phyloP scores from a whole-genome alignment of 1,140 invertebrate species.

The Drosophila ercepeae region DNA sequence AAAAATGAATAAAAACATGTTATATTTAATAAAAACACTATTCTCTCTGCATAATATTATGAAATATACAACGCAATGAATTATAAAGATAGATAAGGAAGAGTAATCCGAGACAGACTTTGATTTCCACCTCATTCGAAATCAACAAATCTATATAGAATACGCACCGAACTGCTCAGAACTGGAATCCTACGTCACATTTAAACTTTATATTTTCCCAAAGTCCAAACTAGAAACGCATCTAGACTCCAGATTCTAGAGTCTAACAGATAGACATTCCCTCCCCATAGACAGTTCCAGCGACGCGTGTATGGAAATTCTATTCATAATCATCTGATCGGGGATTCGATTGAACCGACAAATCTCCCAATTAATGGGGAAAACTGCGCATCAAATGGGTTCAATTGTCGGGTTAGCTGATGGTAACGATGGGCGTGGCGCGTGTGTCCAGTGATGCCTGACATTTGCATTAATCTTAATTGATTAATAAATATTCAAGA shows the following conservation, averaged over 20 bases:
- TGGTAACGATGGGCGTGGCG: conserved; percentile 54
- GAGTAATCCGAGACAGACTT: conserved; percentile 32
- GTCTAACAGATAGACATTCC: conserved; percentile 8
- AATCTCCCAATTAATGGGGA: conserved; percentile 63
- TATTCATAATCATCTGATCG: conserved; percentile 66
- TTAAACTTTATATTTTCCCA: conserved; percentile 30
- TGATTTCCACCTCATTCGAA: conserved; percentile 14
- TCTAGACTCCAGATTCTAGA: conserved; percentile 8
- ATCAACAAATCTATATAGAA: conserved; percentile 4
- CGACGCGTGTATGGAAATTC: conserved; percentile 39
- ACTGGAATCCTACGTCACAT: conserved; percentile 42
- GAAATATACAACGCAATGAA: background rate
- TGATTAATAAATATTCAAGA: conserved; percentile 75
- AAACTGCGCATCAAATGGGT: conserved; percentile 67
- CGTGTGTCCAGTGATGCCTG: conserved; percentile 42
- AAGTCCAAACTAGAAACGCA: conserved; percentile 33
- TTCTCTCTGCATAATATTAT: conserved; percentile 7
- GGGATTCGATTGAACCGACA: conserved; percentile 43
- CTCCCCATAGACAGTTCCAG: background rate
- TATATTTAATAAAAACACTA: background rate
- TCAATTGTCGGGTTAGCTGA: conserved; percentile 65
- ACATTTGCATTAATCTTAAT: conserved; percentile 71
- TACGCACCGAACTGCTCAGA: conserved; percentile 23
- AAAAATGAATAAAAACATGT: too few species aligned
- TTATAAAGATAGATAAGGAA: conserved; percentile 25